Conservation (phyloP, 1,140 invertebrate genomes). For the Drosophila mauritiana region DNA sequence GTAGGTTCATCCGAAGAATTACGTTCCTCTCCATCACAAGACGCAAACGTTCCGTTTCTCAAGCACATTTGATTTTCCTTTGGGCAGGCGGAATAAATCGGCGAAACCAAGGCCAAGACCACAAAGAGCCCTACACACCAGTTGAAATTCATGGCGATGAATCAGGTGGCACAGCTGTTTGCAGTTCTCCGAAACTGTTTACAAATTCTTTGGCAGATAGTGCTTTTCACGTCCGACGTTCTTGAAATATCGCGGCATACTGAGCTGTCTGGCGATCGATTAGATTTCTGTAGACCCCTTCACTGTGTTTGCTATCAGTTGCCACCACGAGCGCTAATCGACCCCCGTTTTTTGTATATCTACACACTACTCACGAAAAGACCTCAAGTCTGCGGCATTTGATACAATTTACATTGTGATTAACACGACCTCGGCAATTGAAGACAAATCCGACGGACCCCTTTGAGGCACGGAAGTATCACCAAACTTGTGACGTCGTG, state of each 20-base stretch:
- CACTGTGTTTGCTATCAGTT: conserved; percentile 42
- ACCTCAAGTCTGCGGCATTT: conserved; percentile 6
- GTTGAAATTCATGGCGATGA: conserved; percentile 54
- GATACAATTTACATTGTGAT: conserved; percentile 39
- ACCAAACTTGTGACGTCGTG: conserved; percentile 34
- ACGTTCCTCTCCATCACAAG: neutral
- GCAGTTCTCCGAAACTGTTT: conserved; percentile 17
- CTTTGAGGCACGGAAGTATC: conserved; percentile 9
- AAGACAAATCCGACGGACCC: neutral
- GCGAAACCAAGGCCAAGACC: conserved; percentile 6
- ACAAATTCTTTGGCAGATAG: neutral
- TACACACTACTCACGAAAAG: neutral
- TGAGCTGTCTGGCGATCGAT: conserved; percentile 27
- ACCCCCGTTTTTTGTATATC: conserved; percentile 6
- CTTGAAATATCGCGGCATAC: conserved; percentile 35
- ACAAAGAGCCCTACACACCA: conserved; percentile 16
- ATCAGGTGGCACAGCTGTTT: conserved; percentile 38
- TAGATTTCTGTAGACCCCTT: neutral
- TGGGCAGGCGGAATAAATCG: conserved; percentile 16
- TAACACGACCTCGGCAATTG: conserved; percentile 39
- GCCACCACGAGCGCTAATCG: conserved; percentile 49
- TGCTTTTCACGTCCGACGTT: conserved; percentile 33
- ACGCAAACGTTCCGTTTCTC: neutral
- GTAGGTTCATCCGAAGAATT: neutral
- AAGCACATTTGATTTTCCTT: conserved; percentile 21